These are phyloP conservation scores for Andricus quercusramuli DNA, from an alignment of 2,888 invertebrate genomes.

Conservation along the genomic window DNA sequence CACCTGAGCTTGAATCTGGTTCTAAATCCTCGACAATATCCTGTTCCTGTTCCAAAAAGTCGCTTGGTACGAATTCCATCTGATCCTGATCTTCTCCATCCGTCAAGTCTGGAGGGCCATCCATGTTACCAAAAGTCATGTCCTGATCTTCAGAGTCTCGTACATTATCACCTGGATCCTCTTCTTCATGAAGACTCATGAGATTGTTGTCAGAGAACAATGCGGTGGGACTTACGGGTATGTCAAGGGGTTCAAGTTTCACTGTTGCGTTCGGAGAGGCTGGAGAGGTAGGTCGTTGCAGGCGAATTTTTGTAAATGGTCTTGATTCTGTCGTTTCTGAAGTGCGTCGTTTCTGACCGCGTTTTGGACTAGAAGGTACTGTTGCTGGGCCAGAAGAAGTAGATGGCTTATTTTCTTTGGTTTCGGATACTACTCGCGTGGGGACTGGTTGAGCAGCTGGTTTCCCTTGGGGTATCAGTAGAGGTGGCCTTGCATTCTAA, in stretches of 20 bases:
- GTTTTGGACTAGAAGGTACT: slow-evolving; percentile 69
- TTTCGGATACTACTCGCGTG: slow-evolving; percentile 60
- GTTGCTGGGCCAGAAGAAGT: slow-evolving; percentile 54
- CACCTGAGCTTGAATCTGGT: slow-evolving; percentile 62
- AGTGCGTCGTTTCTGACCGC: slow-evolving; percentile 70
- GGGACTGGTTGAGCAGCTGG: slow-evolving; percentile 60
- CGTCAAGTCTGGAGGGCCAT: slow-evolving; percentile 67
- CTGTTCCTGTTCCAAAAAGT: slow-evolving; percentile 76
- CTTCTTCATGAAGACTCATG: slow-evolving; percentile 71
- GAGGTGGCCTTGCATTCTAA: slow-evolving; percentile 70
- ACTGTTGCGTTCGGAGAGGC: slow-evolving; percentile 66
- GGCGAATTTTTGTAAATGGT: slow-evolving; percentile 73
- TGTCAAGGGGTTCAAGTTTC: slow-evolving; percentile 73
- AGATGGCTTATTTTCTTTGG: slow-evolving; percentile 68
- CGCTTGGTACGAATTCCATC: slow-evolving; percentile 77
- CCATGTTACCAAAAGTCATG: slow-evolving; percentile 66
- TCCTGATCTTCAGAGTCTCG: slow-evolving; percentile 63
- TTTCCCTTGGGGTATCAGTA: slow-evolving; percentile 71
- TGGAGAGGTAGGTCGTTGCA: slow-evolving; percentile 70
- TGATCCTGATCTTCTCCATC: slow-evolving; percentile 74
- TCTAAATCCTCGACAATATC: slow-evolving; percentile 74
- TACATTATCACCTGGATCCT: slow-evolving; percentile 71
- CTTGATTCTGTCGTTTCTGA: slow-evolving; percentile 65
- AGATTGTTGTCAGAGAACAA: slow-evolving; percentile 67
- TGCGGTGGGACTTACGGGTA: slow-evolving; percentile 72